Evolutionary conservation across 2,888 invertebrate species (phyloP).

Genomic region (Melitaea athalia): DNA sequence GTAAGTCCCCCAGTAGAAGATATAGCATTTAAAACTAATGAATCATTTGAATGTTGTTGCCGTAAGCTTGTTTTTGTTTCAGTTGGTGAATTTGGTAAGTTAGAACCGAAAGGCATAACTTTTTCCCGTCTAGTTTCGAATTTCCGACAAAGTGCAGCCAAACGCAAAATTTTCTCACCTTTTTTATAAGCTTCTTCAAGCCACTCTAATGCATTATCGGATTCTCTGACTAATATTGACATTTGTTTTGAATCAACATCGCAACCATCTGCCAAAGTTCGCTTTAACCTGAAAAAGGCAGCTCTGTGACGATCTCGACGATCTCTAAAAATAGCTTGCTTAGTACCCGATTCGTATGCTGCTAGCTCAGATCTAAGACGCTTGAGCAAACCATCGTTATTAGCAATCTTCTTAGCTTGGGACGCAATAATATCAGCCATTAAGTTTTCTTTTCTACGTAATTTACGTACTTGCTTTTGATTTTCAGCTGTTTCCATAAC

Average conservation of each 20-base stretch:
- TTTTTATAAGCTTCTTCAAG: constrained; percentile 66
- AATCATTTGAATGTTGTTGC: constrained; percentile 57
- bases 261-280: constrained; percentile 55
- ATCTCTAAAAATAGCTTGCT: constrained; percentile 71
- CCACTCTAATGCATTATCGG: constrained; percentile 68
- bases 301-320: constrained; percentile 66
- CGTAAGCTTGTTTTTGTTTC: constrained; percentile 51
- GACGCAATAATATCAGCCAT: constrained; percentile 75
- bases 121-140: constrained; percentile 81
- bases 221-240: constrained; percentile 58
- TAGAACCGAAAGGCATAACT: constrained; percentile 65
- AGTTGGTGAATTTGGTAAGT: constrained; percentile 54
- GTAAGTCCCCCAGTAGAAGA: constrained; percentile 63
- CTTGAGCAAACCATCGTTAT: constrained; percentile 62
- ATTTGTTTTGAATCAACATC: constrained; percentile 58
- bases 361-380: constrained; percentile 63
- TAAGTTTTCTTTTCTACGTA: constrained; percentile 68
- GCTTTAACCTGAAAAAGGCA: constrained; percentile 63
- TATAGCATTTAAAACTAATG: constrained; percentile 61
- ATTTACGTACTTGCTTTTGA: constrained; percentile 67
- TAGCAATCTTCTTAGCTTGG: constrained; percentile 70
- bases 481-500: constrained; percentile 66
- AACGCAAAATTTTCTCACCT: constrained; percentile 76
- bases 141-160: constrained; percentile 80
- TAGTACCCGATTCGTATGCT: constrained; percentile 73